Conservation (phyloP, 2,888 invertebrate genomes). For the Drosophila borealis region DNA sequence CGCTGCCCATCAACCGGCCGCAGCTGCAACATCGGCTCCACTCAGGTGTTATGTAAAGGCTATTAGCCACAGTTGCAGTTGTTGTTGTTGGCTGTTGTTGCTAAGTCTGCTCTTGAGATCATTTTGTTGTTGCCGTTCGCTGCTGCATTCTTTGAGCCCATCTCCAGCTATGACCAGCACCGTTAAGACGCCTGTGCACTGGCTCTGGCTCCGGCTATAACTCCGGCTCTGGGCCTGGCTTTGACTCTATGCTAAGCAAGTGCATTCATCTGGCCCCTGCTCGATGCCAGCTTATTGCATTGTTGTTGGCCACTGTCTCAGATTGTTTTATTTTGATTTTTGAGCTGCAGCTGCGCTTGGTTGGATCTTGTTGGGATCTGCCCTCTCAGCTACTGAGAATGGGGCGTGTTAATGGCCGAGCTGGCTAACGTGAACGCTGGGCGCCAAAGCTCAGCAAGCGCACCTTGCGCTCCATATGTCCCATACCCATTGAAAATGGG, state of each 20-base stretch:
- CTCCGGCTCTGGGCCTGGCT: slow-evolving; percentile 13
- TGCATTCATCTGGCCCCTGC: slow-evolving; percentile 38
- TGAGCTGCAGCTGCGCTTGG: slow-evolving; percentile 39
- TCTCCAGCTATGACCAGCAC: slow-evolving; percentile 41
- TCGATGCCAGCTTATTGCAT: slow-evolving; percentile 52
- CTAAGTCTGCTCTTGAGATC: slow-evolving; percentile 39
- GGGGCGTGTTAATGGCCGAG: slow-evolving; percentile 49
- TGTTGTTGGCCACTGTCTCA: slow-evolving; percentile 38
- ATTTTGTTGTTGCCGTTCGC: slow-evolving; percentile 33
- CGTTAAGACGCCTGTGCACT: slow-evolving; percentile 62
- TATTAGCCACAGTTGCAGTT: slow-evolving; percentile 59
- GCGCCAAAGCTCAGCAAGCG: slow-evolving; percentile 23
- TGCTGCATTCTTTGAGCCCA: slow-evolving; percentile 49
- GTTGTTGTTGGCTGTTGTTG: slow-evolving; percentile 21
- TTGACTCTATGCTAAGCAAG: slow-evolving; percentile 33
- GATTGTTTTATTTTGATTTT: slow-evolving; percentile 38
- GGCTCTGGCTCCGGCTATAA: slow-evolving; percentile 4
- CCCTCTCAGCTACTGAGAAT: slow-evolving; percentile 39
- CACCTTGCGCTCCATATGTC: slow-evolving; percentile 17
- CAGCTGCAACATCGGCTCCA: slow-evolving; percentile 30
- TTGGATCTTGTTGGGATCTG: slow-evolving; percentile 13
- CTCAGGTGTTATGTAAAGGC: slow-evolving; percentile 74
- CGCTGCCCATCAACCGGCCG: neutral
- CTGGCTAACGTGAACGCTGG: slow-evolving; percentile 23
- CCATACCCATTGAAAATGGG: neutral